Evolutionary conservation across 2,888 invertebrate species (phyloP), one percentile per base, ranked within the genome.

Genomic region (Cosmorhoe ocellata): DNA sequence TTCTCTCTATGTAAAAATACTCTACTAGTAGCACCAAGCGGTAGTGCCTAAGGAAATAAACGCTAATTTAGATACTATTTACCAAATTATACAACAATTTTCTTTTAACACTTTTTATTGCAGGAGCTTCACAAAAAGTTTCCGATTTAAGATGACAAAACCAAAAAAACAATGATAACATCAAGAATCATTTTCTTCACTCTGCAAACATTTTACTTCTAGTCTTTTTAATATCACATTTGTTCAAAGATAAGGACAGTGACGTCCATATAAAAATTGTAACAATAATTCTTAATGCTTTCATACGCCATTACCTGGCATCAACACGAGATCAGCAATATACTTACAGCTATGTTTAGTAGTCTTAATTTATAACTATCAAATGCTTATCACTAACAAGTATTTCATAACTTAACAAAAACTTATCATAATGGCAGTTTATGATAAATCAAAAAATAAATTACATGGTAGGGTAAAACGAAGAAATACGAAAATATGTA

Each of bases 241-340:
- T 88, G 82, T 84, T 88, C 87, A 80, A 65, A 83, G 75, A 82
- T 66, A 64, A 74, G 79, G 88, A 88, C 89, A 87, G 87, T 88
- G 88, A 89, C 86, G 87, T 88, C 89, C 86, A 58, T 86, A 81
- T 83, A 84, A 83, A 84, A 82, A 82, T 82, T 74, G 77, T 81
- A 87, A 84, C 83, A 82, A 88, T 86, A 84, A 89, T 89, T 90
- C 90, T 90, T 89, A 80, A 90, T 90, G 90, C 83, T 89, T 88
- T 84, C 86, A 88, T 80, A 81, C 75, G 82, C 86, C 86, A 76
- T 63, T 72, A 72, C 74, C 79, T 79, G 85, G 84, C 84, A 81
- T 77, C 76, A 45, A 81, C 82, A 78, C 84, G 90, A 90, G 90
- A 90, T 90, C 90, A 88, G 82, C 84, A 81, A 79, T 80, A 78